phyloP scores from a whole-genome alignment of 2,888 invertebrate genomes.

The Thereva nobilitata region DNA sequence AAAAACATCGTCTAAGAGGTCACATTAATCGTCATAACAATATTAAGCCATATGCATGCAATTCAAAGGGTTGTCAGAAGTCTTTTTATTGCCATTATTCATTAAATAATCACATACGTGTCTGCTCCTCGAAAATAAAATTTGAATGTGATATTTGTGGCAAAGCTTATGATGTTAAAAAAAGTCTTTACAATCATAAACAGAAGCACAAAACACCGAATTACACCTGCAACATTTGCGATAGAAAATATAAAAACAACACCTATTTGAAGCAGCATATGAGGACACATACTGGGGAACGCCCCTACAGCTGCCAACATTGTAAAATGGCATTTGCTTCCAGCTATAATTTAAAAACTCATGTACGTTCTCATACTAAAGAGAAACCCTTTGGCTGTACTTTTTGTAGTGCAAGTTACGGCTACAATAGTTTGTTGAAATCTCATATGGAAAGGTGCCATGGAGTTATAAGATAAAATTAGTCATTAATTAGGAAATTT shows the following conservation, averaged over 20 bases:
- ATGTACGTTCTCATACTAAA: conserved; percentile 26
- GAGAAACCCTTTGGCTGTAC: conserved; percentile 34
- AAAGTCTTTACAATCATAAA: conserved; percentile 32
- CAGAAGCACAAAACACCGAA: conserved; percentile 24
- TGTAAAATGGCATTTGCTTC: conserved; percentile 27
- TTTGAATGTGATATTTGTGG: conserved; percentile 31
- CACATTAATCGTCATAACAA: conserved; percentile 29
- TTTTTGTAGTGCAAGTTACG: conserved; percentile 17
- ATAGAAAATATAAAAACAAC: conserved; percentile 25
- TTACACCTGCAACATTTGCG: conserved; percentile 22
- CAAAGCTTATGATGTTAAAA: conserved; percentile 25
- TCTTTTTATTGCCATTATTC: conserved; percentile 23
- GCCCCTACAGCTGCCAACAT: conserved; percentile 23
- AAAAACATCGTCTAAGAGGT: conserved; percentile 14
- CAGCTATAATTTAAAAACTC: conserved; percentile 24
- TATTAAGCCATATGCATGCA: conserved; percentile 19
- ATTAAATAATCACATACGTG: conserved; percentile 25
- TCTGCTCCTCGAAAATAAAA: conserved; percentile 4
- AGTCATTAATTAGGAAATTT: no score
- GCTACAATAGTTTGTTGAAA: conserved; percentile 31
- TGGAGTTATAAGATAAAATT: neutral
- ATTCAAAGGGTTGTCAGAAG: conserved; percentile 11
- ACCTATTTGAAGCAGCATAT: conserved; percentile 31
- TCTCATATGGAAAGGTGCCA: conserved; percentile 28
- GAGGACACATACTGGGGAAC: conserved; percentile 33